Conservation (phyloP, 2,113 vertebrate genomes). For the Rostratula benghalensis region DNA sequence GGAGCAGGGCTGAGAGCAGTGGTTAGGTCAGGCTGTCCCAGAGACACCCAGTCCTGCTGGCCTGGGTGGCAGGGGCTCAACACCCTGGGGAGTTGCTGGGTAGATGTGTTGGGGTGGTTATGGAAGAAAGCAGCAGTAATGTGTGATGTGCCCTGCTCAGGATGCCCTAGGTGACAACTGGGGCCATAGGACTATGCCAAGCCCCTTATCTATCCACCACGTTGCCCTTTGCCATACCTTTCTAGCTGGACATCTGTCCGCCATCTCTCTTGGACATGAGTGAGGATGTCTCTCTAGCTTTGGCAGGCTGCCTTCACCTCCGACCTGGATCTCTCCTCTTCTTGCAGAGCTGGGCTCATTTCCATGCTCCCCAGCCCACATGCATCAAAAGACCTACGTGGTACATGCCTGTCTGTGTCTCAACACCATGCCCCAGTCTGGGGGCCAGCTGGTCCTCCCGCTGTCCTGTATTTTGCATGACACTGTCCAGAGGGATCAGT, state of each 20-base stretch:
- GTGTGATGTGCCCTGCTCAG: fast-evolving
- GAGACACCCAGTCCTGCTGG: background rate
- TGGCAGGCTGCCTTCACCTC: background rate
- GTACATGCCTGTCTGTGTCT: background rate
- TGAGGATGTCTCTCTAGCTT: background rate
- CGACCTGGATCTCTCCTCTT: background rate
- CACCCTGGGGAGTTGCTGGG: background rate
- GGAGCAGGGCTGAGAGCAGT: background rate
- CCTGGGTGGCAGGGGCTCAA: background rate
- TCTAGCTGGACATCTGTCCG: background rate
- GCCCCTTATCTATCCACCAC: background rate
- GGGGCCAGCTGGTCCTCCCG: background rate
- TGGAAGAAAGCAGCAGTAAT: fast-evolving
- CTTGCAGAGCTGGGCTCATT: background rate
- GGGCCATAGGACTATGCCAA: background rate
- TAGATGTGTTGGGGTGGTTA: background rate
- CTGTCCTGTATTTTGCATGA: background rate
- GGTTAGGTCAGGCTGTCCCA: background rate
- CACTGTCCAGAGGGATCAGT: background rate
- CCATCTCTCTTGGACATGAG: fast-evolving
- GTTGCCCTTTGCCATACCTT: fast-evolving
- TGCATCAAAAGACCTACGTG: background rate
- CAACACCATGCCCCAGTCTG: background rate
- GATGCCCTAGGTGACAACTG: fast-evolving
- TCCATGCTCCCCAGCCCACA: fast-evolving